These are phyloP conservation scores for Ips typographus DNA, from an alignment of 1,140 invertebrate genomes.

Conservation along the genomic window DNA sequence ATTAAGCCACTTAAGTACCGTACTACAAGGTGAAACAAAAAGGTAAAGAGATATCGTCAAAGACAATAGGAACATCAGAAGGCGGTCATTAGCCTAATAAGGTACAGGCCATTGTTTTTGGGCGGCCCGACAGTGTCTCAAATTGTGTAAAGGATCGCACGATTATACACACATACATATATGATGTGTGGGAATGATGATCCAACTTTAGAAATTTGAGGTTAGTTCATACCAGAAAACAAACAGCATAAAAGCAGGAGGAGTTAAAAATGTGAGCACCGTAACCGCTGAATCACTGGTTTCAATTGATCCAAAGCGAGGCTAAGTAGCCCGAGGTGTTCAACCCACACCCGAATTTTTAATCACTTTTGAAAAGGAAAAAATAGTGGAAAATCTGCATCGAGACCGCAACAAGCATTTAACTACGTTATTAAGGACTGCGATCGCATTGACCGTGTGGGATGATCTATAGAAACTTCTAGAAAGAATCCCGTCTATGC, in stretches of 20 bases:
- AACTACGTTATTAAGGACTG: constrained; percentile 25
- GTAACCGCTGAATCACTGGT: background rate
- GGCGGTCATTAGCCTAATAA: constrained; percentile 35
- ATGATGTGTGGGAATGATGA: constrained; percentile 30
- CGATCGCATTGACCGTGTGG: constrained; percentile 24
- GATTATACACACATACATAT: constrained; percentile 22
- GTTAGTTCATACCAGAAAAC: too few relatives aligned
- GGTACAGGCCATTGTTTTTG: constrained; percentile 20
- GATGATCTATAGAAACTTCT: constrained; percentile 24
- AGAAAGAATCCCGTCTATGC: constrained; percentile 18
- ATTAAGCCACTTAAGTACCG: constrained; percentile 22
- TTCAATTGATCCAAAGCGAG: constrained; percentile 1
- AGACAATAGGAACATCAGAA: constrained; percentile 29
- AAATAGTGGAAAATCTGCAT: constrained; percentile 18
- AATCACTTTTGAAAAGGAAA: background rate
- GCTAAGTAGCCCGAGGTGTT: constrained; percentile 12
- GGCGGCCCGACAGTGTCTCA: constrained; percentile 13
- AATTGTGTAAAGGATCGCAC: constrained; percentile 29
- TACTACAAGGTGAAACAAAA: constrained; percentile 26
- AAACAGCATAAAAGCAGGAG: too few relatives aligned
- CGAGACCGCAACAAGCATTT: constrained; percentile 21
- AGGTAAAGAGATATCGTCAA: constrained; percentile 21
- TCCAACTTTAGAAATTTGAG: too few relatives aligned
- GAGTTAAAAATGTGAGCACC: background rate
- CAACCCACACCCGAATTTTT: constrained; percentile 22